Base-by-base conservation (phyloP, 2,113 vertebrate genomes). In the Odocoileus hemionus region DNA sequence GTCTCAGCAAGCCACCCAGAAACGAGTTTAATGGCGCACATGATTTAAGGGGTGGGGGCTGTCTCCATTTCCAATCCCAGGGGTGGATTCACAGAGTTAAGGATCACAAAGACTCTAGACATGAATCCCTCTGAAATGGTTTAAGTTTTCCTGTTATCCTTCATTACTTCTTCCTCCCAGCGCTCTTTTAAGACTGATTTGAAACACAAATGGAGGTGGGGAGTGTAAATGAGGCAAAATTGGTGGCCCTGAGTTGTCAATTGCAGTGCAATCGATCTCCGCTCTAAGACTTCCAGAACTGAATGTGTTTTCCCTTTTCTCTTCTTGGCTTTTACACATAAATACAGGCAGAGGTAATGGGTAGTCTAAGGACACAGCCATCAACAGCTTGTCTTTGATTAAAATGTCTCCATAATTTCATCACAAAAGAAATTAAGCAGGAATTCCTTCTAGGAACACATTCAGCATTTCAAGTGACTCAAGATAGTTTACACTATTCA, bases 171-270 rank as follows among this genome's bases (percentile, higher is more conserved):
- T 82, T 92, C 61, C 36, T 88, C 36, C 50, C 36, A 36, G 21
- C 25, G 43, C n/a, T 52, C n/a, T 86, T 67, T 52, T n/a, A 85
- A 94, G 52, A 83, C 54, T 76, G 21, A 43, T 76, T 76, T 76
- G 70, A 97, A 95, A 96, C 23, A 96, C 83, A 96, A 95, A 86
- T 86, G 54, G 43, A 52, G 76, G 19, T 57, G 11, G 36, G 21
- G 33, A 87, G 43, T 90, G 15, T 93, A 92, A 95, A 97, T 26
- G 45, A 92, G 91, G 89, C 52, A 95, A 94, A 84, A 94, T 0
- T 85, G 85, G n/a, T 57, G 45, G 61, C 47, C 50, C 87, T 39
- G 60, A 87, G 43, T 58, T 64, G 58, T 82, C 70, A 92, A 55
- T 33, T 9, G 33, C 2, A 6, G 86, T 0, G 45, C 33, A 89